Evolutionary conservation across 2,888 invertebrate genomes (phyloP), one percentile per base, ranked within the genome.

Genomic region (Rhabditoides inermis): DNA sequence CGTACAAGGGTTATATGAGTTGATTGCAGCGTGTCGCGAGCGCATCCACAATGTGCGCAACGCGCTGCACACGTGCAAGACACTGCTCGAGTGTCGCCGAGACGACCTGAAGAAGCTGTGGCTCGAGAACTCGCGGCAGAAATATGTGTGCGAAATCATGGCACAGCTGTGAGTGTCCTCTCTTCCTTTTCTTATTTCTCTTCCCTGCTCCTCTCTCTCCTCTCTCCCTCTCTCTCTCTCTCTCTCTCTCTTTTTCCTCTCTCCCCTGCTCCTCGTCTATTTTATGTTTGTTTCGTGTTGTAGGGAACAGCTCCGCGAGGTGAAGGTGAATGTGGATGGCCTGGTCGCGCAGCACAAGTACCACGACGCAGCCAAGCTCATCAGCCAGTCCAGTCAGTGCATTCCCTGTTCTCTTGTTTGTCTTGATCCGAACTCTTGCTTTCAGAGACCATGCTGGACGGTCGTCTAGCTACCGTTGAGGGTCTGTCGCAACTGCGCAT

Each of bases 81-180:
- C 84, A 28, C 79, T 95, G 51, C 79, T 98, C 57, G 85, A 89
- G 58, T 88, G 92, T 77, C 85, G 90, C 50, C 82, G 91, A 35
- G 92, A 92, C 73, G 95, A 95, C 77, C 80, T 98, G 55, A 85
- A 88, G 71, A 86, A 90, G 63, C 82, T 95, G 51, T 95, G 94
- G 91, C 82, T 88, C 5, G 92, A 94, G 77, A 89, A 90, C 1
- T 84, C 94, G n/a, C 90, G 95, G 73, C 91, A 94, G 74, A 60
- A 68, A 20, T 58, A 63, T 18, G 60, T 74, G 2, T 61, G 63
- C 41, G 63, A 65, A 44, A 69, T 73, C 25, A 59, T 73, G 54
- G 54, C 64, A 6, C 67, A 72, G 60, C 58, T 73, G 69, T 73
- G 27, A 30, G 56, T 51, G 22, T 39, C 20, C 4, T 2, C 25